Evolutionary conservation across 2,888 invertebrate genomes (phyloP).

Genomic region (Scrobipalpa costella): DNA sequence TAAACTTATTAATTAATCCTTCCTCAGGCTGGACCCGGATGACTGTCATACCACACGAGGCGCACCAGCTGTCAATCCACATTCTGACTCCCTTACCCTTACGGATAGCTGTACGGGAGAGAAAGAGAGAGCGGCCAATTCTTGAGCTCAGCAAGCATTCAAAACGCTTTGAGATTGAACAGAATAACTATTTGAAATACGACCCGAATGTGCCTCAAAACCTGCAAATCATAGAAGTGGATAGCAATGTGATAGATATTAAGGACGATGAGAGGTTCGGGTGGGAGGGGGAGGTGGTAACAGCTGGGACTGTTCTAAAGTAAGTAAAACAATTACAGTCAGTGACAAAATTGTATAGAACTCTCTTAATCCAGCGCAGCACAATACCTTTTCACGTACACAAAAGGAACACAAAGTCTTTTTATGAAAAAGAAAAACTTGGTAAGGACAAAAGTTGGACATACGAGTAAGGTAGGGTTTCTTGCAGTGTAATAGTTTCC

Average conservation of each 20-base stretch:
- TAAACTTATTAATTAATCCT: constrained; percentile 13
- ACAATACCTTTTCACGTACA: no score
- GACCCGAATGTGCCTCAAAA: constrained; percentile 71
- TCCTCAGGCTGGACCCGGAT: constrained; percentile 66
- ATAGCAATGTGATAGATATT: constrained; percentile 68
- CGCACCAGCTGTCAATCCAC: constrained; percentile 64
- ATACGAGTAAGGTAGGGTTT: no score
- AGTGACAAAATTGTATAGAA: no score
- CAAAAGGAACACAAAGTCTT: no score
- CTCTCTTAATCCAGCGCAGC: no score
- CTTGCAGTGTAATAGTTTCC: no score
- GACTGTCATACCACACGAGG: constrained; percentile 67
- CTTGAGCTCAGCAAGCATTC: constrained; percentile 62
- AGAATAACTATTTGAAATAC: constrained; percentile 68
- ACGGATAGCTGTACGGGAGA: constrained; percentile 63
- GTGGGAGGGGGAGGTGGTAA: constrained; percentile 64
- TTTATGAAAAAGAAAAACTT: no score
- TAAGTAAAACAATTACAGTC: no score
- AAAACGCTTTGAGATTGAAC: constrained; percentile 55
- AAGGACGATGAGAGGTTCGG: constrained; percentile 56
- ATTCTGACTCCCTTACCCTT: constrained; percentile 62
- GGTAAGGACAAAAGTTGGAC: no score
- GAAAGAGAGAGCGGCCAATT: constrained; percentile 62
- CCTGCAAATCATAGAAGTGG: constrained; percentile 66
- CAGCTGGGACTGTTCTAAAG: constrained; percentile 58